Evolutionary conservation across 2,113 vertebrate genomes (phyloP), one percentile per base, ranked within the genome.

Genomic region (Gymnogyps californianus): DNA sequence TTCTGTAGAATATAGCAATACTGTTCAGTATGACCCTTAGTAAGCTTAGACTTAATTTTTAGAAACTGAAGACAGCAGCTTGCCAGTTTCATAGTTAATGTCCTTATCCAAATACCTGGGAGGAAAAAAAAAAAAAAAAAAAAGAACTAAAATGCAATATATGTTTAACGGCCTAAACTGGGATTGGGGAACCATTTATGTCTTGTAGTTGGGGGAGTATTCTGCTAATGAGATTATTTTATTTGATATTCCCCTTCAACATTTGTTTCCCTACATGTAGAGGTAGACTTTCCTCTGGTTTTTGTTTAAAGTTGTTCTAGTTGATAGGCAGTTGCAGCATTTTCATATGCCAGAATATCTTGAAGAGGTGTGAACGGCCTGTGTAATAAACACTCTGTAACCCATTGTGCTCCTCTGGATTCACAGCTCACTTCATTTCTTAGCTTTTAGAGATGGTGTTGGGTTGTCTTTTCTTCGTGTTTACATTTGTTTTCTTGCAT

Each of bases 401-500:
- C 18, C 28, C 10, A 8, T 40, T 59, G 14, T 10, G 6, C 18
- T 59, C 1, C 21, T 85, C 1, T 7, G 15, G 6, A 51, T 81
- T 93, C 40, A 47, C 14, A 58, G 14, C 4, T 57, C 11, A n/a
- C 26, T 64, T 76, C 0, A 36, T 76, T 71, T 79, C 13, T 29
- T 66, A 44, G 16, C 12, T 84, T 78, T 75, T 59, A 42, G 61
- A 64, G 20, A 10, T 54, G 8, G 16, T 62, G 21, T 3, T 65
- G 34, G 2, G 3, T 62, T 92, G 44, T 34, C 14, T 49, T 80
- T 85, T 42, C 25, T 79, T 77, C 0, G 0, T 59, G 7, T 46
- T 70, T 64, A 24, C 34, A 7, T 77, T 90, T 40, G 10, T 49
- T 19, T 3, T 90, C 15, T 71, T 62, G 46, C 26, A 8, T 76